These are phyloP conservation scores for Lasiurus borealis DNA, from an alignment of 2,113 vertebrate genomes.

Conservation along the genomic window DNA sequence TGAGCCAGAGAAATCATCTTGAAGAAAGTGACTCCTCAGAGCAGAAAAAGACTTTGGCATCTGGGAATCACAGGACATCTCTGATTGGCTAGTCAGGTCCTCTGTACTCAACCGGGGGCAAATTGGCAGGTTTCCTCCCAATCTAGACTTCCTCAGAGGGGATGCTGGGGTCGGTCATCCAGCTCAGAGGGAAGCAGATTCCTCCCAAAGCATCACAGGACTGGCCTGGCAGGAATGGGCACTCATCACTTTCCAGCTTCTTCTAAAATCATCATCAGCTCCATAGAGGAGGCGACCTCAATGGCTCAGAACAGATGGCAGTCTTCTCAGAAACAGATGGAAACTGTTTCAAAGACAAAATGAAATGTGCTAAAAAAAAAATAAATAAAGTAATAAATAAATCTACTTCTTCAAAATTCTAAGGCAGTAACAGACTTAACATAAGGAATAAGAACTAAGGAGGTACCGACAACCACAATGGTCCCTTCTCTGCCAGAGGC, in stretches of 20 bases:
- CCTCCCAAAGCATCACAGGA: neutral
- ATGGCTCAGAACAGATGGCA: constrained; percentile 67
- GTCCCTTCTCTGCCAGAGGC: neutral
- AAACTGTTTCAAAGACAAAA: constrained; percentile 66
- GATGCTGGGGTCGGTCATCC: neutral
- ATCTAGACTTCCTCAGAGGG: neutral
- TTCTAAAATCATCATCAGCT: neutral
- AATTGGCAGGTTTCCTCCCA: neutral
- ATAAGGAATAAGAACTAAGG: neutral
- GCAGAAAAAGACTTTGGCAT: constrained; percentile 27
- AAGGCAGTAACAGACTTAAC: constrained; percentile 59
- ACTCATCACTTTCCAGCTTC: neutral
- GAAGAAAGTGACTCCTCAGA: neutral
- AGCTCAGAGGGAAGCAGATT: neutral
- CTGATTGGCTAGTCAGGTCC: neutral
- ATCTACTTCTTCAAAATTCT: constrained; percentile 28
- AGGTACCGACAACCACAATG: neutral
- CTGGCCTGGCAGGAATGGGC: neutral
- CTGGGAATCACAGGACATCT: neutral
- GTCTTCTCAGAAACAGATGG: constrained; percentile 59
- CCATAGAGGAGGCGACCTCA: neutral
- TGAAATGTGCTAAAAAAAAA: constrained; percentile 69
- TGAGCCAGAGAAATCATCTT: neutral
- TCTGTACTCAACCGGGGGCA: neutral
- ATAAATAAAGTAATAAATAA: constrained; percentile 83